These are phyloP conservation scores for Adelosebastes latens DNA, from an alignment of 2,797 vertebrate species.

Conservation along the genomic window DNA sequence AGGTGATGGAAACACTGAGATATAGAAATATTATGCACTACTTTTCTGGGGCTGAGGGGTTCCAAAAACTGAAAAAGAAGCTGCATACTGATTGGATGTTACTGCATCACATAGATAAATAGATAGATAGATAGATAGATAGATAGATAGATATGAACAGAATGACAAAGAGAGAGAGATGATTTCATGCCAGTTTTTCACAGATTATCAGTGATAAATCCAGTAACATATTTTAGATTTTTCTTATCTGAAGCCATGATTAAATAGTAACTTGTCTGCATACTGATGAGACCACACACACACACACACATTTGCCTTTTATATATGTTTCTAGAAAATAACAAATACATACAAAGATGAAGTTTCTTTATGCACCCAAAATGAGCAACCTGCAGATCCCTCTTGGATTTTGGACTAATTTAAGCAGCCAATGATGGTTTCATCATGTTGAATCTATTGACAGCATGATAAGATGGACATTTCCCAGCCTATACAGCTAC, in stretches of 20 bases:
- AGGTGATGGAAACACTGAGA: background rate
- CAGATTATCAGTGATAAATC: background rate
- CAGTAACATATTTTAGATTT: background rate
- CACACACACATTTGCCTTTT: background rate
- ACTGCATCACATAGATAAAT: constrained; percentile 1
- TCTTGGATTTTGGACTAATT: background rate
- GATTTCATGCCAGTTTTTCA: background rate
- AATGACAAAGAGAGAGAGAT: background rate
- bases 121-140: constrained; percentile 22
- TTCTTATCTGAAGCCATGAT: background rate
- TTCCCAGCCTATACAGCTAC: constrained; percentile 21
- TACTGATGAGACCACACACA: background rate
- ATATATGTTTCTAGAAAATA: background rate
- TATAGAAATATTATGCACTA: background rate
- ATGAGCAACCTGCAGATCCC: background rate
- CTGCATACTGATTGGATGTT: background rate
- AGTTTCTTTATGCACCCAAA: background rate
- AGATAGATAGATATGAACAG: background rate
- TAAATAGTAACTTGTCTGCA: background rate
- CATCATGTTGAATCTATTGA: background rate
- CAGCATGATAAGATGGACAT: background rate
- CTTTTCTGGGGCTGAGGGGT: background rate
- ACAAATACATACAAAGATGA: background rate
- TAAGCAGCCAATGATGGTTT: background rate
- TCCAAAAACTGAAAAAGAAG: background rate